Conservation (phyloP, 2,797 vertebrate genomes). For the Oceanodroma leucorhoa region DNA sequence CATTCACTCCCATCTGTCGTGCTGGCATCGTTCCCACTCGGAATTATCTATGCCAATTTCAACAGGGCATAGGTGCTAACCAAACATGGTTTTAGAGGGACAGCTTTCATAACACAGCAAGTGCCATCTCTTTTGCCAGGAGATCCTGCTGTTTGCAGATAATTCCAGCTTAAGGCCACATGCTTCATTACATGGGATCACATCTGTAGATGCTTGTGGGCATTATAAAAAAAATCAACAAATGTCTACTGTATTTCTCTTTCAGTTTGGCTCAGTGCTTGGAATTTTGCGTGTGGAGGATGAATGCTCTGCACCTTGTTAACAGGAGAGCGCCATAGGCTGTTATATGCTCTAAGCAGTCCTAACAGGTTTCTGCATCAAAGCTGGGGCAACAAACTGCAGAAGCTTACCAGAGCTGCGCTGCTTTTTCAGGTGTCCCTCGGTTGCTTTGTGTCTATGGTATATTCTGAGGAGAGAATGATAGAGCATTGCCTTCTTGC, state of each 20-base stretch:
- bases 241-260: slow-evolving; percentile 66
- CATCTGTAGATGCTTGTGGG: slow-evolving; percentile 75
- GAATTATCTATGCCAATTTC: slow-evolving; percentile 70
- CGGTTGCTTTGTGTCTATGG: not conserved
- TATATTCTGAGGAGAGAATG: not conserved
- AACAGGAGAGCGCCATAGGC: slow-evolving; percentile 38
- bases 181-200: slow-evolving; percentile 68
- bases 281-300: slow-evolving; percentile 56
- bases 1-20: slow-evolving; percentile 74
- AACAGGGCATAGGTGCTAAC: slow-evolving; percentile 76
- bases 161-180: slow-evolving; percentile 72
- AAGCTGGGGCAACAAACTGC: not conserved
- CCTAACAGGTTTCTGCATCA: slow-evolving; percentile 12
- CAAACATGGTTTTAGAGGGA: slow-evolving; percentile 67
- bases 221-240: slow-evolving; percentile 70
- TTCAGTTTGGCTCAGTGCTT: slow-evolving; percentile 46
- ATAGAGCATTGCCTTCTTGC: not conserved
- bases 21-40: slow-evolving; percentile 72
- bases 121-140: slow-evolving; percentile 69
- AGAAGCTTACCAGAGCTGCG: not conserved
- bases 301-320: slow-evolving; percentile 36
- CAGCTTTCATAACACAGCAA: slow-evolving; percentile 73
- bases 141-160: slow-evolving; percentile 77
- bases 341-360: not conserved
- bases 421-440: not conserved